Evolutionary conservation across 2,888 invertebrate species (phyloP), one percentile per base, ranked within the genome.

Genomic region (Cancer borealis): DNA sequence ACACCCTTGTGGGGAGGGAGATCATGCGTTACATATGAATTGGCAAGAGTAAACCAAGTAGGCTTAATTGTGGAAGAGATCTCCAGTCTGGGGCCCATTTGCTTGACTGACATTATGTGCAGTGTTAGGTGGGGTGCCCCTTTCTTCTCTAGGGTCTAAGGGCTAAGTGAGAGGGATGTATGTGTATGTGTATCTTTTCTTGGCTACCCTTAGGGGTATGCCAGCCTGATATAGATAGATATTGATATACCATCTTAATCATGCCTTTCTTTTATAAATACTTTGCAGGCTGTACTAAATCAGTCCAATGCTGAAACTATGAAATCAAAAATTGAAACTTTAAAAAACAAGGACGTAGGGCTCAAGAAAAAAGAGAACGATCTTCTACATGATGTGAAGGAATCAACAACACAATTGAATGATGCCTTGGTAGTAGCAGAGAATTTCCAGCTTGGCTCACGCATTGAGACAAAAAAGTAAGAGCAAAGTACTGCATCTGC

Each of bases 401-500:
- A 87, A 47, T 49, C 66, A n/a, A 49, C 46, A 10, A 73, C 47
- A 26, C 26, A 45, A 30, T 46, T 73, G 47, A 46, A 49, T 14
- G 26, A 39, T 8, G 88, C 91, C 14, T 21, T 91, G 66, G 88
- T 46, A 46, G 88, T 17, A 26, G 73, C 39, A 84, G 84, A 84
- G 2, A 2, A 0, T 3, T 30, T 84, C 3, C 12, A 84, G 3
- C 21, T 84, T 12, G 39, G 84, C 3, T 3, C 39, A 39, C 84
- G 84, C 84, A 84, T 84, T 39, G 84, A 84, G 84, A 84, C 84
- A 84, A 30, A 39, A 39, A 84, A 39, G 84, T 84, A 84, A 84
- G 84, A 39, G n/a, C 54, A 66, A 66, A 2, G 12, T 26, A 30
- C 5, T 84, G 3, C 14, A 84, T 84, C 39, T 84, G 39, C 39